phyloP scores from a whole-genome alignment of 2,888 invertebrate species.

The Cephonodes hylas region DNA sequence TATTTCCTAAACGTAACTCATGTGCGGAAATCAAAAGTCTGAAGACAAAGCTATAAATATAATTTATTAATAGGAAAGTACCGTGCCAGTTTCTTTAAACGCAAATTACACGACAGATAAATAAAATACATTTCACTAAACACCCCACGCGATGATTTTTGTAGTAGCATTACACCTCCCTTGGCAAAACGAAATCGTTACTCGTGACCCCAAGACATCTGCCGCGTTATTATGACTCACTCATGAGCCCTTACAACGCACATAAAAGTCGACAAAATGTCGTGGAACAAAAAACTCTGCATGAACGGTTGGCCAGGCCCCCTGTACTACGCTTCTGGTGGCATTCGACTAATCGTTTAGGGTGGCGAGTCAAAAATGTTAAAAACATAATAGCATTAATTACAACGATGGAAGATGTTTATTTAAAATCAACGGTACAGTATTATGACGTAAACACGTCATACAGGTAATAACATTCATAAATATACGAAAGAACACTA shows the following conservation, averaged over 20 bases:
- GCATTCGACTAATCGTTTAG: background rate
- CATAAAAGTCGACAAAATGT: background rate
- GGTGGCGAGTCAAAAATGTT: background rate
- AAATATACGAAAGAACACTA: background rate
- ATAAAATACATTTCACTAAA: too few relatives aligned
- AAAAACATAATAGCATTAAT: background rate
- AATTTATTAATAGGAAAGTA: background rate
- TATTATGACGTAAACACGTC: background rate
- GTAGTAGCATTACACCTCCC: background rate
- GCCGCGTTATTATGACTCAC: background rate
- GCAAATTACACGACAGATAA: background rate
- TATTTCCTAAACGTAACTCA: too few relatives aligned
- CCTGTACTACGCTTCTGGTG: background rate
- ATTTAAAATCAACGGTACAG: background rate
- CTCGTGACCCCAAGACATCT: constrained; percentile 1
- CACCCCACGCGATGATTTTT: background rate
- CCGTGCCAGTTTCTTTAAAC: background rate
- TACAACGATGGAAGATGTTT: background rate
- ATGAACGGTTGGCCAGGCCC: background rate
- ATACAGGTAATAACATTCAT: background rate
- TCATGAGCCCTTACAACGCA: background rate
- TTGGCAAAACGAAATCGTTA: background rate
- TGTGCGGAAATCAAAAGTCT: too few relatives aligned
- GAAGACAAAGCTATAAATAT: too few relatives aligned
- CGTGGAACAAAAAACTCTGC: background rate